Conservation (phyloP, 2,797 vertebrate genomes). For the Pseudotriccus pelzelni region DNA sequence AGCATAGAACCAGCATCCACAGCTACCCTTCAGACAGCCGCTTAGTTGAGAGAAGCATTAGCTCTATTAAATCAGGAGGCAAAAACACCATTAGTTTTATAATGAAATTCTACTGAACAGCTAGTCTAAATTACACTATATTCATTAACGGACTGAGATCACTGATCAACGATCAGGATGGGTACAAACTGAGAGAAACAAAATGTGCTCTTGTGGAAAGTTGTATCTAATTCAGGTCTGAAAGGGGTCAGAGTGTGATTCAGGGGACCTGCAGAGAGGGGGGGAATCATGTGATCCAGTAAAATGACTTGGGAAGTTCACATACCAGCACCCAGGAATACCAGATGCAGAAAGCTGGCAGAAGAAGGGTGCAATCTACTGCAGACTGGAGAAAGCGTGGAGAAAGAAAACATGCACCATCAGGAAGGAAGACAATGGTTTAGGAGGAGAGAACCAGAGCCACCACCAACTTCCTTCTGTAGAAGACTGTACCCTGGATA, state of each 20-base stretch:
- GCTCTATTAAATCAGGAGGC: background rate
- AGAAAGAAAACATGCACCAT: background rate
- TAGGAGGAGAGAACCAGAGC: background rate
- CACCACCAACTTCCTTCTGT: background rate
- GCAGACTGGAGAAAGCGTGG: background rate
- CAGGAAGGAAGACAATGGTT: background rate
- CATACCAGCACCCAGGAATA: background rate
- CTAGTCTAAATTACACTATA: background rate
- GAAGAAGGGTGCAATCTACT: background rate
- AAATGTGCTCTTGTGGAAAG: background rate
- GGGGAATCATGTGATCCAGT: background rate
- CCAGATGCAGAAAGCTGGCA: background rate
- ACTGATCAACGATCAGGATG: background rate
- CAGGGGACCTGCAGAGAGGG: background rate
- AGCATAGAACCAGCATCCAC: background rate
- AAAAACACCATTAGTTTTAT: background rate
- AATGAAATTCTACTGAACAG: background rate
- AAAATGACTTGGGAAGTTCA: background rate
- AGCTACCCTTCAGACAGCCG: background rate
- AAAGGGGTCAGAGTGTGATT: background rate
- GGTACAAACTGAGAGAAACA: background rate
- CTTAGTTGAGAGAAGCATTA: background rate
- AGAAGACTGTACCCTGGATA: background rate
- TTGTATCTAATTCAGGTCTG: background rate
- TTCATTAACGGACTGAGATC: background rate